A percentile compares a stretch with the other conserved stretches of the same genome.
Evolutionary conservation across 2,113 vertebrate genomes (phyloP).

Genomic region (Poecile atricapillus): DNA sequence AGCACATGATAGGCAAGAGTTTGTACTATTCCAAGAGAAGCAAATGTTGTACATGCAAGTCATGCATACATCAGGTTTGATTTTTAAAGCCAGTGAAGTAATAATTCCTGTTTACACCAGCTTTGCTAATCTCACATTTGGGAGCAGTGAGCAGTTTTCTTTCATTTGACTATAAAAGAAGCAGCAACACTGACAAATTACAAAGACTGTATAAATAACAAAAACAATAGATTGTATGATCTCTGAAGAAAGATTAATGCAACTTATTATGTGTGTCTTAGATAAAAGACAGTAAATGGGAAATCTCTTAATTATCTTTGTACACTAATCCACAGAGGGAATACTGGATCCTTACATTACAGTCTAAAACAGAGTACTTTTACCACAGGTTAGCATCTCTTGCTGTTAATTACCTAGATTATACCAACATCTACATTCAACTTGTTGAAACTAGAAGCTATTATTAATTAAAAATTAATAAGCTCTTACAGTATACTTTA

Average conservation of each 20-base stretch:
- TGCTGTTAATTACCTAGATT: not conserved
- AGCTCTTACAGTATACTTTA: not conserved
- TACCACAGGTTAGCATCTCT: not conserved
- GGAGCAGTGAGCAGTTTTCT: not conserved
- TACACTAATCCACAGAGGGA: not conserved
- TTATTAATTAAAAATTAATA: not conserved
- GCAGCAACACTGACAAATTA: not conserved
- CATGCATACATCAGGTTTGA: not conserved
- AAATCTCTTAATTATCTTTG: slow-evolving; percentile 29
- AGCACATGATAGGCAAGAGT: not conserved
- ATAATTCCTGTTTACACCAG: not conserved
- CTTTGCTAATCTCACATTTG: not conserved
- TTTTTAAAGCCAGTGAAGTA: not conserved
- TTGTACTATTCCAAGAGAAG: not conserved
- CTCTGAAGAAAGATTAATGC: slow-evolving; percentile 11
- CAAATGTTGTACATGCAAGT: not conserved
- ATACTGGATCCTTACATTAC: not conserved
- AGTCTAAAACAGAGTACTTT: not conserved
- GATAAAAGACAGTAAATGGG: not conserved
- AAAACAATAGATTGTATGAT: not conserved
- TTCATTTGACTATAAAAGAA: slow-evolving; percentile 1
- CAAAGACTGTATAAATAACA: not conserved
- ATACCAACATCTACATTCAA: not conserved
- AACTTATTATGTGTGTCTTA: not conserved
- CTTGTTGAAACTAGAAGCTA: not conserved